Evolutionary conservation across 2,888 invertebrate genomes (phyloP), one percentile per base, ranked within the genome.

Genomic region (Drosophila anomelani): DNA sequence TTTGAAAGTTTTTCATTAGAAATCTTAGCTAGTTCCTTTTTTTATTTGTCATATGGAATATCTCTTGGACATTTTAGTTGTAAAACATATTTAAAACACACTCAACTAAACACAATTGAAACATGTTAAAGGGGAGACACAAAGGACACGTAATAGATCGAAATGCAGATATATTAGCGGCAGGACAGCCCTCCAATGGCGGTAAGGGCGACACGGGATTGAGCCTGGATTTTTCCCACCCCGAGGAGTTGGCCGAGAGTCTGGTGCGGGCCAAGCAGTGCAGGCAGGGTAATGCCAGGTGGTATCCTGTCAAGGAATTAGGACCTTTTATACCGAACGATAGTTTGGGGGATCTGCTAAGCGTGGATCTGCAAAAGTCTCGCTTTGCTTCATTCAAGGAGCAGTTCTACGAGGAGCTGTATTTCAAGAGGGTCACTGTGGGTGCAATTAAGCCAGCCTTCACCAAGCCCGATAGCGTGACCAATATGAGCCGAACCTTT

Each of bases 341-440:
- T 4, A 79, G 60, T 51, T 36, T 91, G 4, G 80, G 80, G 10
- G 88, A 91, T 15, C 39, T 91, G 12, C 7, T 91, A 5, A 75
- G 78, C 47, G 70, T 83, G 0, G 91, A 91, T 47, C 68, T 80
- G 13, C 75, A 81, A n/a, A 92, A 91, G 68, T 89, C 90, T 1
- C 90, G 90, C 1, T 92, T 92, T 56, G 53, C 80, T 0, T 75
- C 75, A 12, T 92, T 92, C 61, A 90, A 83, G 47, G 92, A 92
- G 53, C 81, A 84, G 46, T 89, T 92, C 69, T 86, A 84, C 4
- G 92, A 92, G 73, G 88, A 91, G 7, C 77, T 91, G 76, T 91
- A 86, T 43, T 83, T 86, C 9, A 90, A 89, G n/a, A 85, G 81
- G 32, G 59, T 87, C 4, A 76, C 75, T 3, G 62, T 92, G 43